Conservation (phyloP, 2,113 vertebrate species). For the Hyperopisus bebe region DNA sequence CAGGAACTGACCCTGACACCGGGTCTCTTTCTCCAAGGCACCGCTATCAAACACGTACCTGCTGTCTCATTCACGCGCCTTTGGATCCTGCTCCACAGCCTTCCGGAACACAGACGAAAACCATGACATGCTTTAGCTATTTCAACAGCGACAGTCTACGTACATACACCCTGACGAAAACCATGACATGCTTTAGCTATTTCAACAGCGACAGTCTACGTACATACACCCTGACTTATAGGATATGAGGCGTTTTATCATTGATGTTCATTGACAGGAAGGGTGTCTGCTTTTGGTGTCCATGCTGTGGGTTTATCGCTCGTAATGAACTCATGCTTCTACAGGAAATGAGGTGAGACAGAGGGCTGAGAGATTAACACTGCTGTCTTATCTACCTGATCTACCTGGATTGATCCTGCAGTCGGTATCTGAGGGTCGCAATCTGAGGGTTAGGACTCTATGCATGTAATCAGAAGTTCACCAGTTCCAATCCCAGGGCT, state of each 20-base stretch:
- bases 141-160: neutral
- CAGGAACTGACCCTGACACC: no score
- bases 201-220: neutral
- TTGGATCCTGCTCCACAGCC: neutral
- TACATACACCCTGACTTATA: neutral
- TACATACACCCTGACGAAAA: neutral
- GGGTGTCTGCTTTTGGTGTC: neutral
- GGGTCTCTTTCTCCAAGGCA: neutral
- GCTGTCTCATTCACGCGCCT: neutral
- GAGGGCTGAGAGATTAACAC: neutral
- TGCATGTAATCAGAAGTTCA: no score
- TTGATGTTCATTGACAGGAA: neutral
- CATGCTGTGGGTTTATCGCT: neutral
- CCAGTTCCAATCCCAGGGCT: no score
- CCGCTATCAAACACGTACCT: neutral
- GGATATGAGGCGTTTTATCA: neutral
- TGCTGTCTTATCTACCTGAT: neutral
- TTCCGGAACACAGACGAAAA: neutral
- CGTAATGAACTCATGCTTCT: neutral
- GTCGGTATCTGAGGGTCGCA: no score
- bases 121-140: neutral
- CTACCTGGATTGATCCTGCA: neutral
- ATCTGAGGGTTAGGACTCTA: no score
- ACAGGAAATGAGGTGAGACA: neutral
- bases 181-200: neutral